phyloP scores from a whole-genome alignment of 2,797 vertebrate genomes.

The Anolis apletophallus region DNA sequence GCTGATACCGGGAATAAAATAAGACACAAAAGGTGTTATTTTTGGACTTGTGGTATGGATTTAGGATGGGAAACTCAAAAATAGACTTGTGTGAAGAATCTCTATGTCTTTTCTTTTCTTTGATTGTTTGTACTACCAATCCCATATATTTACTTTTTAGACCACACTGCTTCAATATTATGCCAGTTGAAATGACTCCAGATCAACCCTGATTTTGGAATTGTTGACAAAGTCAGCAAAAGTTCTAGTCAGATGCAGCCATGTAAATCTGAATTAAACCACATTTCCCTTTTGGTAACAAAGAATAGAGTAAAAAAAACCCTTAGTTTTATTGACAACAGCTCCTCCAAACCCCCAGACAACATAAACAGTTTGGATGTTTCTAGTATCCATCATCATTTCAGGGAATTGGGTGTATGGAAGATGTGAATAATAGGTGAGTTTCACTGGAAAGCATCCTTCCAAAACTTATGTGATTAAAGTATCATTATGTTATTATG shows the following conservation, averaged over 20 bases:
- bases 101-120: constrained; percentile 3
- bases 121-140: neutral
- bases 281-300: neutral
- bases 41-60: neutral
- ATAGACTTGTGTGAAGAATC: neutral
- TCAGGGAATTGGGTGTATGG: neutral
- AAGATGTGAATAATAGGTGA: neutral
- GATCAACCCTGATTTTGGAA: neutral
- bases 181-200: neutral
- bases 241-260: neutral
- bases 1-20: neutral
- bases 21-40: constrained; percentile 22
- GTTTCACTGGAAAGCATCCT: neutral
- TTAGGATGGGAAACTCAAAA: constrained; percentile 17
- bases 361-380: no score
- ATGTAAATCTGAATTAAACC: neutral
- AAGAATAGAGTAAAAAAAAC: neutral
- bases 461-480: neutral
- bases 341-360: no score
- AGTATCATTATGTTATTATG: neutral
- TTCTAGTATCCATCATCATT: neutral
- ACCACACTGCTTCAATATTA: neutral
- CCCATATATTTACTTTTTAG: neutral
- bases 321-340: no score
- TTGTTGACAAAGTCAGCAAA: neutral